These are phyloP conservation scores for Tinamus major DNA, from an alignment of 2,797 vertebrate species.

Conservation along the genomic window DNA sequence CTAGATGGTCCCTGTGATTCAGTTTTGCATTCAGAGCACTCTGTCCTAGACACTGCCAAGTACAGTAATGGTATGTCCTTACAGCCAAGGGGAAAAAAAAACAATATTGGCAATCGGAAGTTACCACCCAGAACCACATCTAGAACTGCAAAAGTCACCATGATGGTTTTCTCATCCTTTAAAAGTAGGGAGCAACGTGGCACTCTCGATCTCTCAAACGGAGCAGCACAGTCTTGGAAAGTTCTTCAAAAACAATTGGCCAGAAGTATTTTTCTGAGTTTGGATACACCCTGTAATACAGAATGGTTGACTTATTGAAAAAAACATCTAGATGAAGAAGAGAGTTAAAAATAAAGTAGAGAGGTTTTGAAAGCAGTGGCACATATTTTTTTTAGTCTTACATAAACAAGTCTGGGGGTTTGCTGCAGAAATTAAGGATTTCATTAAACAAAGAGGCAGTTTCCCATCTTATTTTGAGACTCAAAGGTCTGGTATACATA, in stretches of 20 bases:
- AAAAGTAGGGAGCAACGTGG: constrained; percentile 75
- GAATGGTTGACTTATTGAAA: constrained; percentile 34
- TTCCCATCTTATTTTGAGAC: neutral
- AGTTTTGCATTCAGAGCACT: constrained; percentile 55
- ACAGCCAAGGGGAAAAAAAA: constrained; percentile 44
- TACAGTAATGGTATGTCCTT: constrained; percentile 47
- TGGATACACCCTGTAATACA: constrained; percentile 70
- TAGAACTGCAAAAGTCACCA: constrained; percentile 69
- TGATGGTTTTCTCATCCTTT: constrained; percentile 74
- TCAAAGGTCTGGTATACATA: neutral
- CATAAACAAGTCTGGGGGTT: constrained; percentile 10
- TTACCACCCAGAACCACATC: constrained; percentile 81
- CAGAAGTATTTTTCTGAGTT: constrained; percentile 33
- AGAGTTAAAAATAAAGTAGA: constrained; percentile 63
- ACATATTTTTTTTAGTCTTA: neutral
- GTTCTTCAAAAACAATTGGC: constrained; percentile 72
- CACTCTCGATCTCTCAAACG: constrained; percentile 57
- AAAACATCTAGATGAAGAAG: constrained; percentile 46
- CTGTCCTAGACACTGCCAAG: constrained; percentile 30
- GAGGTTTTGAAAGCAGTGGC: constrained; percentile 45
- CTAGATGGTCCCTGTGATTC: constrained; percentile 81
- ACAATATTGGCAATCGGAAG: constrained; percentile 58
- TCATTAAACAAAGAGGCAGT: neutral
- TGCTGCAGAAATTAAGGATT: neutral
- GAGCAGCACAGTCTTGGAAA: constrained; percentile 32